phyloP scores from a whole-genome alignment of 1,140 invertebrate genomes.

The Drosophila subpulchrella region DNA sequence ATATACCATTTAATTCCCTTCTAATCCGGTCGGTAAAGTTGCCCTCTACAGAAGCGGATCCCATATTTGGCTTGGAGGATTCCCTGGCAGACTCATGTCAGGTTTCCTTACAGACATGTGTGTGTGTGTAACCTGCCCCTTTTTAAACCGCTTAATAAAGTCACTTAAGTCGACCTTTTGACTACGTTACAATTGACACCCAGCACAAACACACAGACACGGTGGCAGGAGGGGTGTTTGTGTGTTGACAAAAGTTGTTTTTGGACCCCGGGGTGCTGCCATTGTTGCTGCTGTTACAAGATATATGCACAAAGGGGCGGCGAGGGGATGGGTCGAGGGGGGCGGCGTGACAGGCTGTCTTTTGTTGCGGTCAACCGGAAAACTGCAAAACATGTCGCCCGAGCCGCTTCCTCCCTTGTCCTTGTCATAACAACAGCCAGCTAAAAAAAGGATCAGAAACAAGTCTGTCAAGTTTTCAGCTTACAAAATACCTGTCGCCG shows the following conservation, averaged over 20 bases:
- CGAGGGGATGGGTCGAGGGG: conserved; percentile 1
- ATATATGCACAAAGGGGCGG: conserved; percentile 19
- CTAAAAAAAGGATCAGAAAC: conserved; percentile 71
- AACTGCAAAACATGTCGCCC: conserved; percentile 82
- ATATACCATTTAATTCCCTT: conserved; percentile 35
- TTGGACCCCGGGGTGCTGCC: conserved; percentile 68
- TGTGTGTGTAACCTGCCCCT: conserved; percentile 57
- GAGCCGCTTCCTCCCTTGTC: conserved; percentile 52
- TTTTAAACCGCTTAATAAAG: conserved; percentile 84
- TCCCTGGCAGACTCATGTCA: conserved; percentile 27
- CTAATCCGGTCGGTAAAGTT: conserved; percentile 47
- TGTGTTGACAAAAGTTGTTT: conserved; percentile 73
- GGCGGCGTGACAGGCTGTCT: conserved; percentile 82
- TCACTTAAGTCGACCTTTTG: conserved; percentile 81
- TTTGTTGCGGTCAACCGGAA: conserved; percentile 84
- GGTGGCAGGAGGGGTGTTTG: conserved; percentile 30
- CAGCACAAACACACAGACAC: conserved; percentile 26
- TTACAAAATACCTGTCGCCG: conserved; percentile 81
- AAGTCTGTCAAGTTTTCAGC: conserved; percentile 81
- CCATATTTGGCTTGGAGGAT: conserved; percentile 19
- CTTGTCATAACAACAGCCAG: conserved; percentile 63
- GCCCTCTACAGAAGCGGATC: conserved; percentile 23
- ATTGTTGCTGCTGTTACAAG: conserved; percentile 72
- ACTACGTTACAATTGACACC: conserved; percentile 83
- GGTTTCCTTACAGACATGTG: conserved; percentile 1